Evolutionary conservation across 2,113 vertebrate genomes (phyloP).

Genomic region (Chrysochloris asiatica): DNA sequence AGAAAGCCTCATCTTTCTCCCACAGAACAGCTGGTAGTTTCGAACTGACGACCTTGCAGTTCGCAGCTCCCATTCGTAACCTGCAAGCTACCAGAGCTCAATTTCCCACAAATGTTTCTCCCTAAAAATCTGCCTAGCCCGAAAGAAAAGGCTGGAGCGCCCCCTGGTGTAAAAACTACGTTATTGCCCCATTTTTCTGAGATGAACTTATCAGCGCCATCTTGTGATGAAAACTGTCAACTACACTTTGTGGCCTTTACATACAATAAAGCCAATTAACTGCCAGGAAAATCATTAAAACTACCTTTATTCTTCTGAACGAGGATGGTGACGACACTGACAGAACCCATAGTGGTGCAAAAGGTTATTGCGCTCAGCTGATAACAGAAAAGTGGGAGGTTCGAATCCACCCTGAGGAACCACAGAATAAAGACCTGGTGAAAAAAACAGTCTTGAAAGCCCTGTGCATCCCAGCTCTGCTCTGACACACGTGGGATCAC

Average conservation of each 20-base stretch:
- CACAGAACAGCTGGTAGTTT: no score
- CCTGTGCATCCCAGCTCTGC: no score
- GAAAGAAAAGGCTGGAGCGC: constrained; percentile 31
- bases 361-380: no score
- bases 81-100: no score
- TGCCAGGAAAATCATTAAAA: background rate
- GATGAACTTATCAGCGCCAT: constrained; percentile 12
- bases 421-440: background rate
- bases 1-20: no score
- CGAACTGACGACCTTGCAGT: no score
- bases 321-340: no score
- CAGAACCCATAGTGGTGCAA: no score
- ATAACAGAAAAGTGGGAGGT: background rate
- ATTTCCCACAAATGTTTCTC: no score
- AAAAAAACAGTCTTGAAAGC: no score
- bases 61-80: no score
- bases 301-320: background rate
- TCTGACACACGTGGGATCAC: no score
- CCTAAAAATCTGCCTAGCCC: background rate
- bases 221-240: constrained; percentile 40
- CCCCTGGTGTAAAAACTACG: constrained; percentile 25
- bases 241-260: background rate
- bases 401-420: background rate
- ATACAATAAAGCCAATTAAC: background rate
- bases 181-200: constrained; percentile 25